Base-by-base conservation (phyloP, 2,797 vertebrate species). In the Scolopax bukidnonensis region DNA sequence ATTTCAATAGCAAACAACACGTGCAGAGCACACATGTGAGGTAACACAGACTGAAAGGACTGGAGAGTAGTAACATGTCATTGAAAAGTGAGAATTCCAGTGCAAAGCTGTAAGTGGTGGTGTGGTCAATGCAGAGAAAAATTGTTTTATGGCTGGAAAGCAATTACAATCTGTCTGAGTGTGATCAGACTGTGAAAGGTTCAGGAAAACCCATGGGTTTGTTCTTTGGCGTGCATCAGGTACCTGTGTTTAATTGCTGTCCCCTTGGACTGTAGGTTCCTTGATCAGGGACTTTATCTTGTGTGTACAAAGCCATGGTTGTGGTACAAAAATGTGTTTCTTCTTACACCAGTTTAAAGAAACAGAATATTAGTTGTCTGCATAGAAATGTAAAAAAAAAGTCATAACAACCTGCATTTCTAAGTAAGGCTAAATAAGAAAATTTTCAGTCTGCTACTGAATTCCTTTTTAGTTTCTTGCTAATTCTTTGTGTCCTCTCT, bases 1-100 rank as follows among this genome's bases (percentile, higher is more conserved):
- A 51, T 92, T 69, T 51, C 60, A 30, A 3, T 10, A 57, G 83
- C 61, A 56, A 89, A 20, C 30, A 2, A 0, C 5, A 21, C 0
- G 0, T 38, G 64, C 38, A 41, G 76, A 74, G 51, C 67, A 5
- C 10, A 19, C 6, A 0, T 1, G 6, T 30, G 75, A 79, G 54
- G 32, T 36, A 11, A 17, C 4, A 23, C 82, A 60, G 41, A 21
- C 41, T 14, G 82, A 27, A 54, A 16, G 23, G 61, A 33, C 36
- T 50, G 23, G 4, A 40, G 90, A 56, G 60, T 12, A 50, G 18
- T 21, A n/a, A 11, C 4, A 10, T 7, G 23, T 7, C n/a, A 15
- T 4, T 16, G 64, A 84, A 53, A 84, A 82, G 70, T 15, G 71
- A 73, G 47, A 69, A 57, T 89, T 84, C 50, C 38, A 32, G 41